These are phyloP conservation scores for Todiramphus chloris DNA, from an alignment of 2,113 vertebrate species.

Conservation along the genomic window DNA sequence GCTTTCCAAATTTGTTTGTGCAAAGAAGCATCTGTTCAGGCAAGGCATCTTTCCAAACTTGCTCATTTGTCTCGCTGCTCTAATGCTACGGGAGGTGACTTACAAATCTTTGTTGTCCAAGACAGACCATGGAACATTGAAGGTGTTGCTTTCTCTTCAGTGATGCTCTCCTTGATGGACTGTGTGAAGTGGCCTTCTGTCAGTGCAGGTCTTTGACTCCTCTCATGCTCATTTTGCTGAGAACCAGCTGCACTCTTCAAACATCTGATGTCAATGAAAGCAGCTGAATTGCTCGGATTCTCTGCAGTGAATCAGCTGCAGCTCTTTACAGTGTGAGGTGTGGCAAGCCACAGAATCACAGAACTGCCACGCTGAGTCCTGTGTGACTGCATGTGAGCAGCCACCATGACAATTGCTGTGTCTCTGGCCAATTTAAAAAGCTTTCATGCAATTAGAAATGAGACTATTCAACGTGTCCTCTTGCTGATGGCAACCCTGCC, in stretches of 20 bases:
- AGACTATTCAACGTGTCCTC: too few relatives aligned
- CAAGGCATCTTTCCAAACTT: not conserved
- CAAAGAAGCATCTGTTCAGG: not conserved
- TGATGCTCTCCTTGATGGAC: not conserved
- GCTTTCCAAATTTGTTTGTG: not conserved
- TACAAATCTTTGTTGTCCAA: not conserved
- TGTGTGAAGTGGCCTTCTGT: not conserved
- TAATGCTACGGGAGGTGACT: not conserved
- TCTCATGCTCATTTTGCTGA: rapidly evolving
- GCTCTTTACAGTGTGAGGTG: rapidly evolving
- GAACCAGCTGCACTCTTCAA: not conserved
- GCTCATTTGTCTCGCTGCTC: not conserved
- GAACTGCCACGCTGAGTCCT: too few relatives aligned
- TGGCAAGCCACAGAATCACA: not conserved
- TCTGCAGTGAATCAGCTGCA: not conserved
- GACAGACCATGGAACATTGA: not conserved
- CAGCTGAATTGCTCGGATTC: not conserved
- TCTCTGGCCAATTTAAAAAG: not conserved
- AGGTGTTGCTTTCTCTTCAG: not conserved
- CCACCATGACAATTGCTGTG: rapidly evolving
- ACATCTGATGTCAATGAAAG: not conserved
- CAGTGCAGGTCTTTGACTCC: rapidly evolving
- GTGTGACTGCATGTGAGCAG: rapidly evolving
- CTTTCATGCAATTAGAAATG: not conserved
- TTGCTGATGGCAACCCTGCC: not conserved